phyloP scores from a whole-genome alignment of 1,140 invertebrate genomes.

The Schlechtendalia chinensis region DNA sequence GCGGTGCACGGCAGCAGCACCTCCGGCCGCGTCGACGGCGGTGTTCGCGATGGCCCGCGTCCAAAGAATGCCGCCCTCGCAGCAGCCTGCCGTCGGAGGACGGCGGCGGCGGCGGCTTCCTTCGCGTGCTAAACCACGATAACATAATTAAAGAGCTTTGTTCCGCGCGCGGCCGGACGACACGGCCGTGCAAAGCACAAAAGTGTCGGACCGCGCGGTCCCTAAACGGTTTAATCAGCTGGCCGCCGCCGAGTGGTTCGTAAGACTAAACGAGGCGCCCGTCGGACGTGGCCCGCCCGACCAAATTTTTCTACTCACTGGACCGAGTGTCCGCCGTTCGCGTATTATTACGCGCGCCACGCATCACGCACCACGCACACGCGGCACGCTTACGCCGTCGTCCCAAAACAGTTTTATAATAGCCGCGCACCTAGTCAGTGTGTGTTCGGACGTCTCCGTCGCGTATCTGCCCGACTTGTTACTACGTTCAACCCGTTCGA shows the following conservation, averaged over 20 bases:
- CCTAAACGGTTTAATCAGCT: constrained; percentile 28
- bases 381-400: too few relatives aligned
- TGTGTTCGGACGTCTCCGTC: neutral
- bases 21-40: neutral
- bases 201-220: constrained; percentile 24
- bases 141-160: constrained; percentile 43
- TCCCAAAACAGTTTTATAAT: too few relatives aligned
- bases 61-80: constrained; percentile 9
- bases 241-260: constrained; percentile 35
- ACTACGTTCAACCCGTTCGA: neutral
- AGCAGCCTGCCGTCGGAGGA: neutral
- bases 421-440: neutral
- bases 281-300: neutral
- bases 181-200: neutral
- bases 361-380: neutral
- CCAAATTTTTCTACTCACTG: neutral
- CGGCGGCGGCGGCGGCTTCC: neutral
- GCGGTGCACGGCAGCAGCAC: neutral
- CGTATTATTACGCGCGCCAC: neutral
- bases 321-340: neutral
- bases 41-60: neutral
- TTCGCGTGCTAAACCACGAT: constrained; percentile 23
- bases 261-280: neutral
- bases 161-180: neutral
- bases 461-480: neutral